Percentiles rank a stretch among this genome's conserved stretches.
phyloP scores from a whole-genome alignment of 2,888 invertebrate species.

The Diaphora mendica region DNA sequence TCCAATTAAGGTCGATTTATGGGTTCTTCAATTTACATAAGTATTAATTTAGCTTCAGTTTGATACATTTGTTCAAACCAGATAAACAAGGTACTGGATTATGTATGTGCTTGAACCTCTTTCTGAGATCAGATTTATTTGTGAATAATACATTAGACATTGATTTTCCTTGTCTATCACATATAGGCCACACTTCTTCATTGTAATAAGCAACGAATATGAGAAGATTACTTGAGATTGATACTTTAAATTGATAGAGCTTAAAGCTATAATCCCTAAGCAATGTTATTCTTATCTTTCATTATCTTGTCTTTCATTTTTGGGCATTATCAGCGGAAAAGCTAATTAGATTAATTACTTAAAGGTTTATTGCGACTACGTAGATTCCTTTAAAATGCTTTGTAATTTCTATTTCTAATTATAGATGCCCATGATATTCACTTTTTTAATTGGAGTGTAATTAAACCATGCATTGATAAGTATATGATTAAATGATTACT shows the following conservation, averaged over 20 bases:
- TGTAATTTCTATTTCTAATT: neutral
- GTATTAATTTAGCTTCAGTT: slow-evolving; percentile 39
- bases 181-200: neutral
- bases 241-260: neutral
- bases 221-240: neutral
- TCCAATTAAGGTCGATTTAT: slow-evolving; percentile 32
- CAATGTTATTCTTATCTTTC: neutral
- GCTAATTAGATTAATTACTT: neutral
- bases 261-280: neutral
- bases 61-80: neutral
- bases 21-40: slow-evolving; percentile 33
- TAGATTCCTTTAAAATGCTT: neutral
- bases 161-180: neutral
- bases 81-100: neutral
- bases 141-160: neutral
- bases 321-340: neutral
- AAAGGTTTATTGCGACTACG: neutral
- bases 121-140: neutral
- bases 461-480: neutral
- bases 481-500: neutral
- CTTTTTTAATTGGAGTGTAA: neutral
- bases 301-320: neutral
- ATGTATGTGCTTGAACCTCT: neutral
- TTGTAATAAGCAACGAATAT: neutral
- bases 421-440: neutral